Conservation (phyloP, 2,797 vertebrate genomes). For the Pseudochaenichthys georgianus region DNA sequence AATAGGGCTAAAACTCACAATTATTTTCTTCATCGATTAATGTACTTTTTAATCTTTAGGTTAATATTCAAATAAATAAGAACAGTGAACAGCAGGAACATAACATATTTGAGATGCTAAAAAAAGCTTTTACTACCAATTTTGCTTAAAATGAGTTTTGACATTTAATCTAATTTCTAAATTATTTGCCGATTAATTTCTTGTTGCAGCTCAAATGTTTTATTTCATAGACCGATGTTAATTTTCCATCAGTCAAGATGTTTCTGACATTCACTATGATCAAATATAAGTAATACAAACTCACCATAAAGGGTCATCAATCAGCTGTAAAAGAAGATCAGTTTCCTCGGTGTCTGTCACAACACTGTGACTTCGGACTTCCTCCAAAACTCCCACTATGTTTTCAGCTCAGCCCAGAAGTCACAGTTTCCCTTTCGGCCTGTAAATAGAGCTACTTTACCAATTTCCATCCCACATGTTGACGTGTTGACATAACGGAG, state of each 20-base stretch:
- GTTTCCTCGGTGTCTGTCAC: slow-evolving; percentile 16
- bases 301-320: slow-evolving; percentile 43
- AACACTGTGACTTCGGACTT: slow-evolving; percentile 36
- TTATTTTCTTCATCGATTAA: too few species aligned
- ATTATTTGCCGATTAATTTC: not conserved
- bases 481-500: slow-evolving; percentile 56
- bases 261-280: not conserved
- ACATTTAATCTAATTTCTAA: too few species aligned
- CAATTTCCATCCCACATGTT: slow-evolving; percentile 46
- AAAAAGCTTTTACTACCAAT: too few species aligned
- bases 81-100: too few species aligned
- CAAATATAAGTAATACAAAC: slow-evolving; percentile 33
- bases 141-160: too few species aligned
- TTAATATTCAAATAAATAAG: too few species aligned
- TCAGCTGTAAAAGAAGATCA: slow-evolving; percentile 11
- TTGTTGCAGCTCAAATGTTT: not conserved
- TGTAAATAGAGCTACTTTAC: slow-evolving; percentile 38
- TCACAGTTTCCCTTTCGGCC: slow-evolving; percentile 38
- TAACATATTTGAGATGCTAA: too few species aligned
- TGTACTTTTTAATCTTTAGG: too few species aligned
- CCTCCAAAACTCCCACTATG: slow-evolving; percentile 17
- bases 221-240: not conserved
- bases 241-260: not conserved
- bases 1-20: too few species aligned
- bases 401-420: slow-evolving; percentile 26